Conservation (phyloP, 2,113 vertebrate genomes). For the Zosterops pallidus region DNA sequence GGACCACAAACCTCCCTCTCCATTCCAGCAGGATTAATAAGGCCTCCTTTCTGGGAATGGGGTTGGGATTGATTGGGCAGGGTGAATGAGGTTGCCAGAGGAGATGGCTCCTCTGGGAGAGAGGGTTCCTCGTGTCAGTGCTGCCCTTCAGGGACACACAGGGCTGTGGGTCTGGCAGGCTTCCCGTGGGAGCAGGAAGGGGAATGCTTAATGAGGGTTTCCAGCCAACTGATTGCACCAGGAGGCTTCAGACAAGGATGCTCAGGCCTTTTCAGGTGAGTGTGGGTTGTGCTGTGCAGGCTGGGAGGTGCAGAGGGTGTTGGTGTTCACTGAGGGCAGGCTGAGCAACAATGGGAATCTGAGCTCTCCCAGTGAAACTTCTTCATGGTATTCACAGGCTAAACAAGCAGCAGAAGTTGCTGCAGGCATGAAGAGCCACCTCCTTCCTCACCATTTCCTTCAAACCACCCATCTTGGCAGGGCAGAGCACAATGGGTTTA, state of each 20-base stretch:
- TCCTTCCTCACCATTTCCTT: not conserved
- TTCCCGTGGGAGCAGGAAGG: accelerated
- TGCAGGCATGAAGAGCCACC: not conserved
- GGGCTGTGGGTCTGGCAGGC: not conserved
- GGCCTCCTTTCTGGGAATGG: not conserved
- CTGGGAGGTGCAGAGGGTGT: not conserved
- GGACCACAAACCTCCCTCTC: not conserved
- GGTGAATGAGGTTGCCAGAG: not conserved
- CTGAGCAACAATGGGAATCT: not conserved
- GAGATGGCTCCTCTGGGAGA: not conserved
- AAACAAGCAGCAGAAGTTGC: not conserved
- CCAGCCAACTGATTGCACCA: not conserved
- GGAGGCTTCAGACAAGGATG: not conserved
- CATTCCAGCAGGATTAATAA: not conserved
- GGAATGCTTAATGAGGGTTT: not conserved
- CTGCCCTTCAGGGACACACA: not conserved
- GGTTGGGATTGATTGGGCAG: not conserved
- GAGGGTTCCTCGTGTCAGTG: accelerated
- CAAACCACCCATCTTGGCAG: not conserved
- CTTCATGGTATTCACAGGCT: not conserved
- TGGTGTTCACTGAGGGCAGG: not conserved
- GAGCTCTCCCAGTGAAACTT: not conserved
- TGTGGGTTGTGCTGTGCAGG: not conserved
- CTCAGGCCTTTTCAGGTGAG: not conserved
- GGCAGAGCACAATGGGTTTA: not conserved